Evolutionary conservation across 2,113 vertebrate species (phyloP).

Genomic region (Nothobranchius kuhntae): DNA sequence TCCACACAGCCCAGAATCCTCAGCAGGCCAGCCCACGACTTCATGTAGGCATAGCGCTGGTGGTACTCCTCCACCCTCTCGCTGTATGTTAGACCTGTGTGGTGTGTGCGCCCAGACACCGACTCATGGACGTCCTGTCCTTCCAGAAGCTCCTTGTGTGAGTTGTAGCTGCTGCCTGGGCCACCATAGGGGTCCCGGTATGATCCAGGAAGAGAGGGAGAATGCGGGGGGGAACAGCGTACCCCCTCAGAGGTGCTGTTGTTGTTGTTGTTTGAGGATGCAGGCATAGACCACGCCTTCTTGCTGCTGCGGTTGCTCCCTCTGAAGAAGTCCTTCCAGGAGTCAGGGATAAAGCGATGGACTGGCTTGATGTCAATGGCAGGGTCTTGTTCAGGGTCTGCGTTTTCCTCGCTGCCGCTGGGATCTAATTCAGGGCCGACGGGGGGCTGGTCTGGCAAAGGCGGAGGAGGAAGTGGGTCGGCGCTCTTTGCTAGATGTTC

Average conservation of each 20-base stretch:
- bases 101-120: slow-evolving; percentile 74
- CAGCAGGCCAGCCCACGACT: slow-evolving; percentile 95
- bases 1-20: slow-evolving; percentile 88
- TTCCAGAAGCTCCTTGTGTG: slow-evolving; percentile 81
- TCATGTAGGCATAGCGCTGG: slow-evolving; percentile 91
- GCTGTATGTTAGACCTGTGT: slow-evolving; percentile 81
- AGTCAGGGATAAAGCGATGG: slow-evolving; percentile 92
- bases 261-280: slow-evolving; percentile 73
- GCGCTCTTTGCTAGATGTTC: slow-evolving; percentile 73
- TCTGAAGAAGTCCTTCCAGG: slow-evolving; percentile 95
- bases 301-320: slow-evolving; percentile 70
- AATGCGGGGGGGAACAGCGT: slow-evolving; percentile 87
- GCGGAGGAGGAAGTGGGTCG: slow-evolving; percentile 86
- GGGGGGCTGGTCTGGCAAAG: slow-evolving; percentile 86
- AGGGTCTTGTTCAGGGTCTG: slow-evolving; percentile 51
- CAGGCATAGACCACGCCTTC: slow-evolving; percentile 72
- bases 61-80: slow-evolving; percentile 88
- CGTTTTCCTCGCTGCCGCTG: slow-evolving; percentile 71
- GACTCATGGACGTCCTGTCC: slow-evolving; percentile 69
- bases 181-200: slow-evolving; percentile 80
- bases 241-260: slow-evolving; percentile 79
- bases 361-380: slow-evolving; percentile 88
- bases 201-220: slow-evolving; percentile 77
- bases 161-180: slow-evolving; percentile 81
- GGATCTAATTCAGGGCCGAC: slow-evolving; percentile 81